Conservation (phyloP, 2,797 vertebrate genomes). For the Arnoldichthys spilopterus region DNA sequence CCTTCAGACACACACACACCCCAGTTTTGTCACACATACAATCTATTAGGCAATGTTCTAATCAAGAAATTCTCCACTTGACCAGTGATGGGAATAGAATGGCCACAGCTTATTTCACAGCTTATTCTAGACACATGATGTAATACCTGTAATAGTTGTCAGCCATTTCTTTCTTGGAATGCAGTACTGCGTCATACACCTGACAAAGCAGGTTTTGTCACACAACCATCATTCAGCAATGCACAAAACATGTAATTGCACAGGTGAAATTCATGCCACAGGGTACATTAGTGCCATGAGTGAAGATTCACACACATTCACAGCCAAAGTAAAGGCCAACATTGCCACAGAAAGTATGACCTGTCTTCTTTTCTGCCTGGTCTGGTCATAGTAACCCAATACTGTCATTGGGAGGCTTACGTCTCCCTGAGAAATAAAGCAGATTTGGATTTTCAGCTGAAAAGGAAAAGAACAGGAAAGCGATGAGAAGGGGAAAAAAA, state of each 20-base stretch:
- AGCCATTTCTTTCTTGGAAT: conserved; percentile 22
- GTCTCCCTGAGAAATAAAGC: conserved; percentile 1
- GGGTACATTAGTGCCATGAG: background rate
- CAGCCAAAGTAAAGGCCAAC: background rate
- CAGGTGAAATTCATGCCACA: background rate
- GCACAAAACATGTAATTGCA: background rate
- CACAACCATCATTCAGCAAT: background rate
- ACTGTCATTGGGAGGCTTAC: conserved; percentile 24
- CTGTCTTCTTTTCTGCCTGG: conserved; percentile 8
- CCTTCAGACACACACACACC: too few relatives aligned
- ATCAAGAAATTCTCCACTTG: background rate
- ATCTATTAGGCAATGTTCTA: background rate
- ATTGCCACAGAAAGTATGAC: background rate
- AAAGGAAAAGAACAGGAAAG: conserved; percentile 11
- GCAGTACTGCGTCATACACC: conserved; percentile 21
- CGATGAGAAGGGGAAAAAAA: background rate
- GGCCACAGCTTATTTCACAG: too few relatives aligned
- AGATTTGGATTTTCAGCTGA: background rate
- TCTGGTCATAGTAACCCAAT: conserved; percentile 26
- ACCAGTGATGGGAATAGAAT: background rate
- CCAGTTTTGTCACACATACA: too few relatives aligned
- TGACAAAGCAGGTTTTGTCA: conserved; percentile 37
- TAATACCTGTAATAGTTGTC: conserved; percentile 6
- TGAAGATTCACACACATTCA: background rate
- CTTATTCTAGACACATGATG: background rate